Conservation (phyloP, 2,113 vertebrate species). For the Nannospalax galili region DNA sequence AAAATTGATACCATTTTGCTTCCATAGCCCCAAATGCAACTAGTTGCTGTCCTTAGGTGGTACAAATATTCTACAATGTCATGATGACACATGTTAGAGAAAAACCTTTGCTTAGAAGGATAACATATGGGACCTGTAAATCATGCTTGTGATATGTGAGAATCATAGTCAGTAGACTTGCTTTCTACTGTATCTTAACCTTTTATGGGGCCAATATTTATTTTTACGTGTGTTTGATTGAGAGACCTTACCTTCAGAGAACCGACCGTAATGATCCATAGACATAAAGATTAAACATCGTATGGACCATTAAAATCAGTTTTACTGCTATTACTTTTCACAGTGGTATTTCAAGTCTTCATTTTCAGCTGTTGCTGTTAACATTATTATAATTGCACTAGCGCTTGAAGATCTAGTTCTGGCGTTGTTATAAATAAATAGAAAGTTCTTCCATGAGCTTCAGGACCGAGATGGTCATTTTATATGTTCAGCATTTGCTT, state of each 20-base stretch:
- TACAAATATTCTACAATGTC: neutral
- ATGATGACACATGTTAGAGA: neutral
- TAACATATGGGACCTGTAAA: slow-evolving; percentile 23
- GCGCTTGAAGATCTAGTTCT: slow-evolving; percentile 21
- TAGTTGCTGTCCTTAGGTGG: neutral
- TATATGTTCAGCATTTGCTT: slow-evolving; percentile 34
- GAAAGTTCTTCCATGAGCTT: slow-evolving; percentile 13
- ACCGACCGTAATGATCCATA: neutral
- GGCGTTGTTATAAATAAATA: neutral
- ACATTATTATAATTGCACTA: neutral
- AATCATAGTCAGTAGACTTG: neutral
- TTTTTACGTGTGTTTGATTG: slow-evolving; percentile 11
- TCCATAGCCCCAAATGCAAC: neutral
- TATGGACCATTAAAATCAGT: slow-evolving; percentile 5
- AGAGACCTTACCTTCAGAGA: neutral
- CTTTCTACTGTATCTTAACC: slow-evolving; percentile 27
- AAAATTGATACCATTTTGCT: neutral
- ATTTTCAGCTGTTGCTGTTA: neutral
- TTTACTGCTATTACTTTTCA: slow-evolving; percentile 15
- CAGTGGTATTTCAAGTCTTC: neutral
- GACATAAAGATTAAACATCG: neutral
- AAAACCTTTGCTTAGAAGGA: neutral
- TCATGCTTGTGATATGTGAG: neutral
- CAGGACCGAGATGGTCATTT: neutral
- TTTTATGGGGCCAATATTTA: neutral